Base-by-base conservation (phyloP, 2,113 vertebrate genomes). In the Puffinus mauretanicus region DNA sequence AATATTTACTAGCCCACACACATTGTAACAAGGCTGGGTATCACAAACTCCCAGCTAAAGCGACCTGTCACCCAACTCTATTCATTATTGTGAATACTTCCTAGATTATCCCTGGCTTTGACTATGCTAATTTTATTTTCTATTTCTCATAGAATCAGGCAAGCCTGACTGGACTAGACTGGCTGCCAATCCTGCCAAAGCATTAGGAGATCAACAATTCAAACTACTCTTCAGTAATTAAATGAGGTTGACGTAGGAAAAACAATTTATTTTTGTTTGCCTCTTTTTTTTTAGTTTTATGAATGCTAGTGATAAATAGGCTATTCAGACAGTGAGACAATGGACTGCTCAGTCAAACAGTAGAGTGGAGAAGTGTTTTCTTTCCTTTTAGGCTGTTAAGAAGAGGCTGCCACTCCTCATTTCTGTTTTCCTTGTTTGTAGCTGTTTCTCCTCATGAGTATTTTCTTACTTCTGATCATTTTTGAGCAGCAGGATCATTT, bases 1-100 rank as follows among this genome's bases (percentile, higher is more conserved):
- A 93, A 92, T 95, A 92, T 93, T 95, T 95, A 92, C 72, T 91
- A 95, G 94, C 88, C 88, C 95, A 91, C 92, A 93, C 91, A 92
- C 86, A 52, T 86, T 76, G 86, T 70, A 81, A 44, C 32, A 36
- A 81, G 61, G 26, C 90, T 83, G 52, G 14, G 19, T 95, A n/a
- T 81, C 76, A 52, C 65, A 92, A 92, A 75, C 38, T 85, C 65
- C 27, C 52, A 46, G 73, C 70, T 79, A 94, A 88, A 82, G 52
- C 0, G 1, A 78, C 86, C 88, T 94, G 88, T 91, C 76, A 92
- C 69, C 88, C 52, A 92, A 21, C 49, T 88, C 88, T 85, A 24
- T 96, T 96, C 92, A 82, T 91, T 84, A 83, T 21, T 91, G 82
- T 94, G 91, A 94, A 69, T 94, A 79, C 82, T 95, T 95, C 80